Evolutionary conservation across 2,888 invertebrate species (phyloP), one percentile per base, ranked within the genome.

Genomic region (Tenthredo scrophulariae): DNA sequence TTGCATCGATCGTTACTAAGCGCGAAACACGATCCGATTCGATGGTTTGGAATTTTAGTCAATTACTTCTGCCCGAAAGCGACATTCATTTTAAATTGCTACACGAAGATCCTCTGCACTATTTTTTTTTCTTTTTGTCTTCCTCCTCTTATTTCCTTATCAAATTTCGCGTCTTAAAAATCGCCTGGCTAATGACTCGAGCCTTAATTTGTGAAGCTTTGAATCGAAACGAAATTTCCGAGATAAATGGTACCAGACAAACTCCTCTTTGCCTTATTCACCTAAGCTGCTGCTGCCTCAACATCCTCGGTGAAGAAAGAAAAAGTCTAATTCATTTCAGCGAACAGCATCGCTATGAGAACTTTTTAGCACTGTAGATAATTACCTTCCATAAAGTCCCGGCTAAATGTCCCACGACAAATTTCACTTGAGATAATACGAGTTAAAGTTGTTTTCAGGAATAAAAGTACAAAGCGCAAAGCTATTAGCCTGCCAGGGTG

Each of bases 161-260:
- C 18, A 43, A 43, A 9, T 43, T 74, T 43, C 26, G 9, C 37
- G 43, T 74, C 43, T 43, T 1, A 37, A 29, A 74, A 22, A 74
- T 74, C 22, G 18, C 22, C 40, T 74, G 72, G 43, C 72, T 74
- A 74, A 74, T 74, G 43, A 74, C 40, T 74, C 43, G 72, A 43
- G 43, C n/a, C 43, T 26, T 26, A 74, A 43, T 74, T 43, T 43
- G 40, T 9, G n/a, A 43, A 22, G 72, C 72, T 74, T 74, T 40
- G 72, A 37, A 74, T 43, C 43, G 22, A n/a, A 74, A 74, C 40
- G n/a, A 43, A 74, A 74, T 74, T 74, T 43, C 40, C 37, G n/a
- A 22, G 10, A 22, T 1, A 77, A 54, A 77, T 29, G 33, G 6
- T 9, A 54, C 18, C 50, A 67, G 67, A 18, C 67, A 67, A 33